Conservation (phyloP, 2,888 invertebrate genomes). For the Eristalinus sepulchralis region DNA sequence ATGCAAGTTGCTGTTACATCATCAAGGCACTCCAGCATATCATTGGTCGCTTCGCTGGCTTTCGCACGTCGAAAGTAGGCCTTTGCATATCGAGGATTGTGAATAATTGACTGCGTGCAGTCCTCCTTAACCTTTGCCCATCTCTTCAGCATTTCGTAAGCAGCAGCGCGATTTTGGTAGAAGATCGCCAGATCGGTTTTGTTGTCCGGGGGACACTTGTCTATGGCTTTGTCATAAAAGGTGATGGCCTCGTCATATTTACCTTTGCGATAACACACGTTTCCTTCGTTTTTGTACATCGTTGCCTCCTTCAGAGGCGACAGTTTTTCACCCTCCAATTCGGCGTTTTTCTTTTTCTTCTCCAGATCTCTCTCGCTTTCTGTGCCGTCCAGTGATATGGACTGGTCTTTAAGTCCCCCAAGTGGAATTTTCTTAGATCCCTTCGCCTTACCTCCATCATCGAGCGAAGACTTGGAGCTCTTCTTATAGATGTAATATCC, state of each 20-base stretch:
- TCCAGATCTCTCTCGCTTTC: slow-evolving; percentile 81
- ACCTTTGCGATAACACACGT: slow-evolving; percentile 90
- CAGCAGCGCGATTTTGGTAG: slow-evolving; percentile 97
- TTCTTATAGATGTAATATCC: slow-evolving; percentile 84
- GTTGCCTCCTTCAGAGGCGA: slow-evolving; percentile 88
- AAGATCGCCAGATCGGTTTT: slow-evolving; percentile 91
- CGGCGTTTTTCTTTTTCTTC: slow-evolving; percentile 76
- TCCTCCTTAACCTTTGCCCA: slow-evolving; percentile 92
- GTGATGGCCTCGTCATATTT: slow-evolving; percentile 95
- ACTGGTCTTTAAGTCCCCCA: slow-evolving; percentile 82
- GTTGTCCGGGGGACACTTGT: slow-evolving; percentile 89
- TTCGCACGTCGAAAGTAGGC: slow-evolving; percentile 92
- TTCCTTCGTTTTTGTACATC: slow-evolving; percentile 93
- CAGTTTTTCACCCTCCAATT: slow-evolving; percentile 76
- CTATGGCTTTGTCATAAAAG: slow-evolving; percentile 96
- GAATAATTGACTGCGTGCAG: slow-evolving; percentile 91
- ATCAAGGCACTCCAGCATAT: slow-evolving; percentile 91
- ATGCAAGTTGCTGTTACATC: slow-evolving; percentile 97
- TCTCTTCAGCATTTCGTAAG: slow-evolving; percentile 94
- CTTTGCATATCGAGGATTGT: slow-evolving; percentile 93
- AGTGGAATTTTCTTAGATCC: slow-evolving; percentile 82
- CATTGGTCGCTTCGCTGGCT: slow-evolving; percentile 90
- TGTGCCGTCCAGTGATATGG: slow-evolving; percentile 83
- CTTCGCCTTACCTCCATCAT: slow-evolving; percentile 58
- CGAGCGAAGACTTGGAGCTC: slow-evolving; percentile 42